Evolutionary conservation across 1,140 invertebrate species (phyloP).

Genomic region (Caenorhabditis latens): DNA sequence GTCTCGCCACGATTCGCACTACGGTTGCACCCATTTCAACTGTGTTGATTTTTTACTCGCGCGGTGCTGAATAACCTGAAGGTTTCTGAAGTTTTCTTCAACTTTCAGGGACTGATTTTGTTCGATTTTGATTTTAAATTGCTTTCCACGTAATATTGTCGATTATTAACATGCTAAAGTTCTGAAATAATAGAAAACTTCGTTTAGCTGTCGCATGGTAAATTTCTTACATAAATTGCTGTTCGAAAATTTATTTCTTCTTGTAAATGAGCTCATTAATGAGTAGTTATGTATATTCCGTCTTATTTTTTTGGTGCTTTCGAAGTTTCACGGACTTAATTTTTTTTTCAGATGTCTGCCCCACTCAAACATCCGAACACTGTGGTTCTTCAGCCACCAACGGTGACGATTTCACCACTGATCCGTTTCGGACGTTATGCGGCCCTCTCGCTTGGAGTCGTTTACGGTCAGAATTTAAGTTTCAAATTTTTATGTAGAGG

Average conservation of each 20-base stretch:
- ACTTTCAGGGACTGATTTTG: background rate
- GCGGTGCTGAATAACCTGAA: background rate
- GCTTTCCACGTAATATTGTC: no score
- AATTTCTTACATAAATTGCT: no score
- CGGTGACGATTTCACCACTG: conserved; percentile 74
- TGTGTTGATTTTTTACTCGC: conserved; percentile 20
- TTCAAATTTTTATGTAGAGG: conserved; percentile 4
- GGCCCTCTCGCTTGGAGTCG: conserved; percentile 72
- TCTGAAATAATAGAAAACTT: no score
- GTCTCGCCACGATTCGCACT: background rate
- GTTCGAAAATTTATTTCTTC: no score
- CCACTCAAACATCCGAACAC: conserved; percentile 71
- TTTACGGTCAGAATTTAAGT: conserved; percentile 63
- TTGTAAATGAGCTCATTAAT: no score
- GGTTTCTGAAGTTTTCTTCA: background rate
- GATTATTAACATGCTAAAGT: no score
- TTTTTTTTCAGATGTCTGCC: conserved; percentile 57
- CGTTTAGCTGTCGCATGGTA: no score
- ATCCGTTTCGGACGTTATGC: conserved; percentile 73
- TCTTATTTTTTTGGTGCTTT: background rate
- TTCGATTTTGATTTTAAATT: no score
- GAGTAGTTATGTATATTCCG: no score
- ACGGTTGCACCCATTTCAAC: conserved; percentile 31
- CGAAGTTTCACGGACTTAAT: background rate
- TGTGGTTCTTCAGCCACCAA: conserved; percentile 71